Percentiles rank a stretch among this genome's conserved stretches.
Evolutionary conservation across 2,888 invertebrate genomes (phyloP).

Genomic region (Encarsia formosa): DNA sequence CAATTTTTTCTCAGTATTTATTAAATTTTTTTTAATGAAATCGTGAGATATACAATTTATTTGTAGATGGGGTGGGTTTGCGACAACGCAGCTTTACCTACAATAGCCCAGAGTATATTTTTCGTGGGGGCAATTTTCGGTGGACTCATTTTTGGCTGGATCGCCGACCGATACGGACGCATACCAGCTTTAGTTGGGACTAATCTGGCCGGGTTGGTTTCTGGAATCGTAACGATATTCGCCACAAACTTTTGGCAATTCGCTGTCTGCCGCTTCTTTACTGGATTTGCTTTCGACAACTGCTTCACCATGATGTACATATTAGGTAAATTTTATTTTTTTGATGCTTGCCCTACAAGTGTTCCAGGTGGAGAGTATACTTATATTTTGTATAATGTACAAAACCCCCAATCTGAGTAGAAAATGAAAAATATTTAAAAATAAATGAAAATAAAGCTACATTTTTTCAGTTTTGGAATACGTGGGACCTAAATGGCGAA

Average conservation of each 20-base stretch:
- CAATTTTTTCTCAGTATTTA: no score
- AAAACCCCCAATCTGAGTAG: no score
- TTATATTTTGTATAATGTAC: no score
- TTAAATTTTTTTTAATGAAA: no score
- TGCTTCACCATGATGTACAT: slow-evolving; percentile 94
- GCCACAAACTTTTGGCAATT: slow-evolving; percentile 72
- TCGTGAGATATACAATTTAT: no score
- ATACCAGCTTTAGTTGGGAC: slow-evolving; percentile 78
- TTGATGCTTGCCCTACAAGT: no score
- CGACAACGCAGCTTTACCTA: slow-evolving; percentile 70
- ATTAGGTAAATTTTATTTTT: no score
- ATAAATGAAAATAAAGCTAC: no score
- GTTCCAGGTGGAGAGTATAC: no score
- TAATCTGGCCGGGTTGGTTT: slow-evolving; percentile 68
- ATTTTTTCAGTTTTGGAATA: slow-evolving; percentile 70
- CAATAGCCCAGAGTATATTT: slow-evolving; percentile 79
- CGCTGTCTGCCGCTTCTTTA: slow-evolving; percentile 75
- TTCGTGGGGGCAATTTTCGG: slow-evolving; percentile 86
- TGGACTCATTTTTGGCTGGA: slow-evolving; percentile 80
- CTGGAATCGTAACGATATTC: slow-evolving; percentile 71
- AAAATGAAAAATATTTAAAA: no score
- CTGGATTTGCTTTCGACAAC: slow-evolving; percentile 85
- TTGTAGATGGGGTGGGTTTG: slow-evolving; percentile 82
- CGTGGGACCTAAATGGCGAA: slow-evolving; percentile 85
- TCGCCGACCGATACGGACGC: slow-evolving; percentile 80